Evolutionary conservation across 2,797 vertebrate species (phyloP).

Genomic region (Falco peregrinus): DNA sequence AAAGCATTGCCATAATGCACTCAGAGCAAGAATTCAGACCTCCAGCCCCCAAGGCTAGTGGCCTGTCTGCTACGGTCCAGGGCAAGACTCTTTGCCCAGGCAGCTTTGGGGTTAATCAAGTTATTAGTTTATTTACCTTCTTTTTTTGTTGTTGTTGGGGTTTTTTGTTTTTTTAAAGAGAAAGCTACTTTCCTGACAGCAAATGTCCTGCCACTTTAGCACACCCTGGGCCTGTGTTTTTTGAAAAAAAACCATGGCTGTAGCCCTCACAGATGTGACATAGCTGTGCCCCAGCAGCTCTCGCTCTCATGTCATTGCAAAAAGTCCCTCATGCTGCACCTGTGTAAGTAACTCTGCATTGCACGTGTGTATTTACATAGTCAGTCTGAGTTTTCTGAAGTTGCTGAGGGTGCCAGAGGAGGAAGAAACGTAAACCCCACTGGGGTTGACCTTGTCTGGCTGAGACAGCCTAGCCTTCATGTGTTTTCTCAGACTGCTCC

Average conservation of each 20-base stretch:
- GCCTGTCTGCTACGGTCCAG: not conserved
- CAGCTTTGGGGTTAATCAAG: not conserved
- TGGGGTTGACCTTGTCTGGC: not conserved
- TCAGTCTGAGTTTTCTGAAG: not conserved
- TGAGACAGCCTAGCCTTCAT: not conserved
- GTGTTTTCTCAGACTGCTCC: not conserved
- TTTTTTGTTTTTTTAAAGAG: not conserved
- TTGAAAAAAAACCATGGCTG: not conserved
- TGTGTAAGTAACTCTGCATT: not conserved
- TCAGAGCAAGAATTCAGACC: not conserved
- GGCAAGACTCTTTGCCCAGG: not conserved
- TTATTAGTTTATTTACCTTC: not conserved
- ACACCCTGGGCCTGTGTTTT: not conserved
- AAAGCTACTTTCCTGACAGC: not conserved
- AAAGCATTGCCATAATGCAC: not conserved
- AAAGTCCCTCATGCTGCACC: not conserved
- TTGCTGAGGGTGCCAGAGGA: not conserved
- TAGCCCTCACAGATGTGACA: fast-evolving
- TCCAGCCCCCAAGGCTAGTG: not conserved
- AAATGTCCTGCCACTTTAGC: not conserved
- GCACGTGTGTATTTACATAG: not conserved
- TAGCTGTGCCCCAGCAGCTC: fast-evolving
- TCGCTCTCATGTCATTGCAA: fast-evolving
- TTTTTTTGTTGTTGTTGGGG: too few relatives aligned
- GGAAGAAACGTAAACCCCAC: not conserved